Percentiles rank a stretch among this genome's conserved stretches.
These are phyloP conservation scores for Seriola dumerili DNA, from an alignment of 2,113 vertebrate genomes.

Conservation along the genomic window DNA sequence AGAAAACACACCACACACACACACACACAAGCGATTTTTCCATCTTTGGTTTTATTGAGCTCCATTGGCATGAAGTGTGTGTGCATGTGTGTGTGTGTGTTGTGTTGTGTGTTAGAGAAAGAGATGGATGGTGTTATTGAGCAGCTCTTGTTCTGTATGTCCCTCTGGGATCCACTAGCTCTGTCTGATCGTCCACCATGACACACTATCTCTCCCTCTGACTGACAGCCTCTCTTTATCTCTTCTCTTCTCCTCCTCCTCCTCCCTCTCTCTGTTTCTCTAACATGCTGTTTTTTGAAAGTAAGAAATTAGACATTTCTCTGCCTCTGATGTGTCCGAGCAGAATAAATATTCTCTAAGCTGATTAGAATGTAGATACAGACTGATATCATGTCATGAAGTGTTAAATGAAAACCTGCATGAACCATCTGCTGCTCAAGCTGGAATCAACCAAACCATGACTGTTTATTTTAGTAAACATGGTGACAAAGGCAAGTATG, in stretches of 20 bases:
- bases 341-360: too few relatives aligned
- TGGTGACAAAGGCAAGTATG: too few relatives aligned
- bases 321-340: too few relatives aligned
- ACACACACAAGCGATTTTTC: not conserved
- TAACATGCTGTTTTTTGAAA: too few relatives aligned
- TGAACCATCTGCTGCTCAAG: too few relatives aligned
- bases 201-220: slow-evolving; percentile 15
- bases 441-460: too few relatives aligned
- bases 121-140: slow-evolving; percentile 36
- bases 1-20: too few relatives aligned
- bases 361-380: too few relatives aligned
- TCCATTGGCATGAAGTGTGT: not conserved
- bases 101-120: slow-evolving; percentile 2
- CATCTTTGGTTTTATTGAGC: slow-evolving; percentile 9
- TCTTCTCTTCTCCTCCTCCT: not conserved
- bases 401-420: too few relatives aligned
- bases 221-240: not conserved
- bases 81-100: slow-evolving; percentile 10
- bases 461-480: too few relatives aligned
- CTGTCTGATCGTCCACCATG: slow-evolving; percentile 38
- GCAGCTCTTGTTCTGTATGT: slow-evolving; percentile 46
- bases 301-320: too few relatives aligned
- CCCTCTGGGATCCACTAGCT: slow-evolving; percentile 60
- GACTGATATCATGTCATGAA: too few relatives aligned
- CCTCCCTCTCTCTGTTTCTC: not conserved